Evolutionary conservation across 2,113 vertebrate species (phyloP).

Genomic region (Zosterops borbonicus): DNA sequence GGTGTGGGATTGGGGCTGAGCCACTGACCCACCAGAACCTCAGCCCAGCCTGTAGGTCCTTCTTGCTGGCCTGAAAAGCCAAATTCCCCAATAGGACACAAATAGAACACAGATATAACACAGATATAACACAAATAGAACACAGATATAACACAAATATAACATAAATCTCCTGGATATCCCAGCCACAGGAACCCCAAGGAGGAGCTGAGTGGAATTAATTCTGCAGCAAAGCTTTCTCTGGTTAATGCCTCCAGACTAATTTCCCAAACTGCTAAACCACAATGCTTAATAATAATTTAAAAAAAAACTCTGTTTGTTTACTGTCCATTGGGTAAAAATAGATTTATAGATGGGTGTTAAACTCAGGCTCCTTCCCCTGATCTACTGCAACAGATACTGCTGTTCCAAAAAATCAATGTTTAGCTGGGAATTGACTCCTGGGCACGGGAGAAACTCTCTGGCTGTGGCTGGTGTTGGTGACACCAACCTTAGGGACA

Average conservation of each 20-base stretch:
- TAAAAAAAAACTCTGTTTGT: background rate
- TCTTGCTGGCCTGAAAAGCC: background rate
- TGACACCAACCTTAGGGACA: background rate
- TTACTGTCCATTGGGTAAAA: conserved; percentile 8
- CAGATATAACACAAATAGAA: rapidly evolving
- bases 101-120: rapidly evolving
- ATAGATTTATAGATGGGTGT: background rate
- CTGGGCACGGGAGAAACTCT: background rate
- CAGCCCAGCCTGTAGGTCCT: background rate
- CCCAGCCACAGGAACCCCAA: rapidly evolving
- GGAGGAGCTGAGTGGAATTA: background rate
- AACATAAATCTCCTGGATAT: rapidly evolving
- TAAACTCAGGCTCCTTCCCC: background rate
- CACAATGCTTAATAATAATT: background rate
- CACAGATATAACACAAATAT: rapidly evolving
- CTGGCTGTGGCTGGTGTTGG: background rate
- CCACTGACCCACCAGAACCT: rapidly evolving
- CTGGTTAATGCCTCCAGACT: background rate
- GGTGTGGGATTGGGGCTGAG: background rate
- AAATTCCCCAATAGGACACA: rapidly evolving
- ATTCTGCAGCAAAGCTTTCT: background rate
- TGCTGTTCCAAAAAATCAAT: background rate
- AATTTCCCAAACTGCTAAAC: background rate
- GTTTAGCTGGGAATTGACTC: background rate
- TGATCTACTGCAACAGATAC: background rate